Evolutionary conservation across 2,888 invertebrate genomes (phyloP), one percentile per base, ranked within the genome.

Genomic region (Drosophila glabriapex): DNA sequence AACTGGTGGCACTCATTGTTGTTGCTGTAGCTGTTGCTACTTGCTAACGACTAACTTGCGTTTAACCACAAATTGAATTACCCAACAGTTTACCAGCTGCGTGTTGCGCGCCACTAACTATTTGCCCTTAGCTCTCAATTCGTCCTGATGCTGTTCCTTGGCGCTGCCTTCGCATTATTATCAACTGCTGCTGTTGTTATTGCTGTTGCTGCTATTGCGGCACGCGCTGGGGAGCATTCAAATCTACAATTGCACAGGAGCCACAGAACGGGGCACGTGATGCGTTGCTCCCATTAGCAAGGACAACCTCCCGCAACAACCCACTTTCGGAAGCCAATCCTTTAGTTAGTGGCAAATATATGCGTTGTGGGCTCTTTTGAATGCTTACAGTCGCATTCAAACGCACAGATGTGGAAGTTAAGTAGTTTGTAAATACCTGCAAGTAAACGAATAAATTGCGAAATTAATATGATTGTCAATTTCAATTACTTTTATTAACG

Each of bases 11-110:
- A 49, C 37, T 66, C 54, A 58, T 64, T 60, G 28, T 31, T 49
- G 62, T 66, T 56, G 28, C 16, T 49, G 49, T 65, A 58, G 46
- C 31, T 46, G 66, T 49, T 58, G 70, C 61, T 68, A 58, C 63
- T 70, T 79, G 75, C 69, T 76, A 74, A 63, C 80, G 65, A 80
- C 78, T 88, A 78, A 80, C 78, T 83, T 85, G 90, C 71, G 90
- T 85, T 90, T 77, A 91, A 72, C 91, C 87, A 68, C 87, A 88
- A 91, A 88, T 90, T 90, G 81, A 91, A 91, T 91, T 90, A 90
- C 83, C 73, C 76, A 83, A 85, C 90, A 85, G 81, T 83, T 90
- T 85, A 81, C 78, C 86, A 89, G 65, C 68, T 78, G 86, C 80
- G 65, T 77, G 71, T 58, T 68, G 68, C 60, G 54, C 60, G 35